A percentile compares a stretch with the other conserved stretches of the same genome.
phyloP scores from a whole-genome alignment of 2,113 vertebrate species.

The Trogon surrucura region DNA sequence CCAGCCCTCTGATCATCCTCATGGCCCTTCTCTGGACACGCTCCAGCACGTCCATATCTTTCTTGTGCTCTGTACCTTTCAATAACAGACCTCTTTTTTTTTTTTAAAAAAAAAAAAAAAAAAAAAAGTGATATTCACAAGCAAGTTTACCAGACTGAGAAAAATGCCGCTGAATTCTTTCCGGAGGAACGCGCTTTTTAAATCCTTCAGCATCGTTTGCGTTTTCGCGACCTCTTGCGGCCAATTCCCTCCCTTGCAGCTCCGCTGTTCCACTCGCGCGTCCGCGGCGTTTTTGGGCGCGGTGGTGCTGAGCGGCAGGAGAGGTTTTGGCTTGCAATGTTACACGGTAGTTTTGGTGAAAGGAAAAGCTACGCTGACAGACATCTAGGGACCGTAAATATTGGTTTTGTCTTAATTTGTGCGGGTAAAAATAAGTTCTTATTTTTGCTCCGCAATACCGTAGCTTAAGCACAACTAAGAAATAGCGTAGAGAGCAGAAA shows the following conservation, averaged over 20 bases:
- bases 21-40: no score
- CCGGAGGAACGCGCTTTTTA: fast-evolving
- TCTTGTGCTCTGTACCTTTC: no score
- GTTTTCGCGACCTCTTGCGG: conserved; percentile 45
- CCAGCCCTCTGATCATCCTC: no score
- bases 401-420: not conserved
- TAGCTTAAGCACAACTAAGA: not conserved
- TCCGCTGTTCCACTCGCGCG: fast-evolving
- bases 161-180: no score
- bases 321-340: not conserved
- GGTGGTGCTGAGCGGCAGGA: not conserved
- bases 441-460: not conserved
- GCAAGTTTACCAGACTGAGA: no score
- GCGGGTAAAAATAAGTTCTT: not conserved
- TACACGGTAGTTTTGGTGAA: not conserved
- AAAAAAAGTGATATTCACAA: no score
- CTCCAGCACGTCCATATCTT: no score
- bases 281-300: fast-evolving
- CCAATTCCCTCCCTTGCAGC: not conserved
- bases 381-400: not conserved
- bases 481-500: no score
- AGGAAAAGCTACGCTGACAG: not conserved
- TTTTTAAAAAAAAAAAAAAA: no score
- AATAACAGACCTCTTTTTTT: no score
- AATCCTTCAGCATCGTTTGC: not conserved